phyloP scores from a whole-genome alignment of 2,888 invertebrate genomes.

The Aspidiotus destructor region DNA sequence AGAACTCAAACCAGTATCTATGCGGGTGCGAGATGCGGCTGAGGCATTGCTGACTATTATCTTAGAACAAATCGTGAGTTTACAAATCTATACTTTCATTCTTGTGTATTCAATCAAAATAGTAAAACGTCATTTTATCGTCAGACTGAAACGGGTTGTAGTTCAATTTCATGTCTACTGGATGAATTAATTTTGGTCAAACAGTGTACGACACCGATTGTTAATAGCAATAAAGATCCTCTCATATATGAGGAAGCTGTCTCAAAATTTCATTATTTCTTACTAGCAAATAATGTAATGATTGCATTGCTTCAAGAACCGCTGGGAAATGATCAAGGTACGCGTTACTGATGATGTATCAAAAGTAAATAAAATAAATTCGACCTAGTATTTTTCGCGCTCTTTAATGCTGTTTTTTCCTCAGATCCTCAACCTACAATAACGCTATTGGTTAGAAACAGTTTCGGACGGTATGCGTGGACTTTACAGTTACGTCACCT shows the following conservation, averaged over 20 bases:
- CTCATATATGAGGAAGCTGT: slow-evolving; percentile 40
- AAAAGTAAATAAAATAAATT: background rate
- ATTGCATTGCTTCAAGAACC: slow-evolving; percentile 85
- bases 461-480: slow-evolving; percentile 93
- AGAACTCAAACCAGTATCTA: slow-evolving; percentile 90
- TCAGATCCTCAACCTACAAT: slow-evolving; percentile 89
- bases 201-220: slow-evolving; percentile 47
- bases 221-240: background rate
- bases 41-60: slow-evolving; percentile 85
- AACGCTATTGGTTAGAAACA: slow-evolving; percentile 76
- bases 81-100: background rate
- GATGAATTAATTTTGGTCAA: slow-evolving; percentile 76
- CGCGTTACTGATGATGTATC: too few relatives aligned
- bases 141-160: slow-evolving; percentile 72
- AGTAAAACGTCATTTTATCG: slow-evolving; percentile 45
- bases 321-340: slow-evolving; percentile 67
- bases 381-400: background rate
- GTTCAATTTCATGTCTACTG: slow-evolving; percentile 72
- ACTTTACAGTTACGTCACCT: slow-evolving; percentile 78
- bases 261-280: slow-evolving; percentile 73
- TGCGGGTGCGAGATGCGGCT: slow-evolving; percentile 94
- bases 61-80: slow-evolving; percentile 62
- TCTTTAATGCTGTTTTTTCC: background rate
- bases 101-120: background rate
- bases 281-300: slow-evolving; percentile 80